Conservation (phyloP, 2,888 invertebrate species). For the Augiades crinisus region DNA sequence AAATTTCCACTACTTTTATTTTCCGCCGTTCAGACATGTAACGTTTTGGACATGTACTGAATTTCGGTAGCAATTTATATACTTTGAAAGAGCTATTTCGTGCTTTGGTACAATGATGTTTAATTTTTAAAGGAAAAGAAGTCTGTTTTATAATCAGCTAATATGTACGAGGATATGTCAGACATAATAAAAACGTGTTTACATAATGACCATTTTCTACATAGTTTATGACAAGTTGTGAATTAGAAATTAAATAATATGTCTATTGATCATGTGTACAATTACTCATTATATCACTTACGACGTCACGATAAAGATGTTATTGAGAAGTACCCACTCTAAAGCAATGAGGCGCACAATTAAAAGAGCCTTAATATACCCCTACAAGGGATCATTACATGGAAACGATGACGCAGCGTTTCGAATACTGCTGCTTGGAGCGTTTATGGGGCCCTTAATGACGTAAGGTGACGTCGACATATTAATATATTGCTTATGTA, state of each 20-base stretch:
- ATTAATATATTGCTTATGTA: not conserved
- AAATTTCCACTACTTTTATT: slow-evolving; percentile 17
- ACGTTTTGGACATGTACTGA: slow-evolving; percentile 16
- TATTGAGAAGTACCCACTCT: no score
- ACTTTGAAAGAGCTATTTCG: not conserved
- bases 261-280: no score
- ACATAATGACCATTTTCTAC: no score
- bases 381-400: slow-evolving; percentile 15
- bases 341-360: slow-evolving; percentile 1
- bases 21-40: slow-evolving; percentile 11
- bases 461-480: not conserved
- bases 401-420: slow-evolving; percentile 14
- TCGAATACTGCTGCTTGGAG: slow-evolving; percentile 1
- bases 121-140: no score
- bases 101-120: not conserved
- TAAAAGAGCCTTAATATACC: slow-evolving; percentile 14
- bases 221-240: no score
- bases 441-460: slow-evolving; percentile 7
- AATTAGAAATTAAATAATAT: no score
- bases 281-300: no score
- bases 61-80: slow-evolving; percentile 11
- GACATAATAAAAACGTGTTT: no score
- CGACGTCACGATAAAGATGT: no score
- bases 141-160: no score
- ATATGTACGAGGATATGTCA: no score